phyloP scores from a whole-genome alignment of 2,888 invertebrate species.

The Plebejus argus region DNA sequence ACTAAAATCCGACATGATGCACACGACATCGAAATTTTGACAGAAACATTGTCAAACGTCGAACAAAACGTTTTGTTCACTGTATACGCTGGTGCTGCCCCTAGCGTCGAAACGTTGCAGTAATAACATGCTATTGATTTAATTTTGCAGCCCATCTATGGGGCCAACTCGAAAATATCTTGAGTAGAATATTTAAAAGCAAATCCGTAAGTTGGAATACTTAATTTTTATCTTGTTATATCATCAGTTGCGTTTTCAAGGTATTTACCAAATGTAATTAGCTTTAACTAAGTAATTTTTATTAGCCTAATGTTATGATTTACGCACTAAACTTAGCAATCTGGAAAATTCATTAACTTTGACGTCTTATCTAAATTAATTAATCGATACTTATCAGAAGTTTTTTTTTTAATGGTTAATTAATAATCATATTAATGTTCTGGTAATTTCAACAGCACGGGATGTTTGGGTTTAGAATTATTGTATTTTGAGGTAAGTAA shows the following conservation, averaged over 20 bases:
- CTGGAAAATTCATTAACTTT: background rate
- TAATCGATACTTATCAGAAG: background rate
- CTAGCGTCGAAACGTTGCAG: too few relatives aligned
- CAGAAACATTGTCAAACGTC: too few relatives aligned
- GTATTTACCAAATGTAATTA: background rate
- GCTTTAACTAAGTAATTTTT: background rate
- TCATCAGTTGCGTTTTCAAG: background rate
- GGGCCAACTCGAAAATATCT: background rate
- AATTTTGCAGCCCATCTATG: background rate
- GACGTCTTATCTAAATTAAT: background rate
- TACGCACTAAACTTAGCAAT: conserved; percentile 1
- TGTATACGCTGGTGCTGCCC: too few relatives aligned
- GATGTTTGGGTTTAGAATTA: background rate
- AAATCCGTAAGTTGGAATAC: too few relatives aligned
- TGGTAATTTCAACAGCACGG: background rate
- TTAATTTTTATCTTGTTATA: too few relatives aligned
- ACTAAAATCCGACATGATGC: too few relatives aligned
- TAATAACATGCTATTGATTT: background rate
- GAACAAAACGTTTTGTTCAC: too few relatives aligned
- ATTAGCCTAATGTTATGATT: background rate
- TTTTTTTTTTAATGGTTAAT: background rate
- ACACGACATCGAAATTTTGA: too few relatives aligned
- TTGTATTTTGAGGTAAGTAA: too few relatives aligned
- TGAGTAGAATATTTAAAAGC: too few relatives aligned
- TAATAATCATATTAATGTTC: background rate